A percentile compares a stretch with the other conserved stretches of the same genome.
Conservation (phyloP, 2,888 invertebrate species). For the Macroteleia sp. region DNA sequence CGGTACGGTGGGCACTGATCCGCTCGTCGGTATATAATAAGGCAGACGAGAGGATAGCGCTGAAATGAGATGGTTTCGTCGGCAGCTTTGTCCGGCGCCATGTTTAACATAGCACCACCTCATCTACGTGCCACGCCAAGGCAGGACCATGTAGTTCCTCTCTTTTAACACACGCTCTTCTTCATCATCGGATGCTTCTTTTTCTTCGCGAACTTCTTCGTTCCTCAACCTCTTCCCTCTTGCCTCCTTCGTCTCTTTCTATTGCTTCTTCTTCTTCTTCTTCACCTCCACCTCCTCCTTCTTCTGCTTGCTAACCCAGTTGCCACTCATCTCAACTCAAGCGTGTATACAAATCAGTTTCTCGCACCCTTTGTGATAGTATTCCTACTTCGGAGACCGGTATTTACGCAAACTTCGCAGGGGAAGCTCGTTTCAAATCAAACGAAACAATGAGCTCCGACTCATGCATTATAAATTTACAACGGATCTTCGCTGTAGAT, state of each 20-base stretch:
- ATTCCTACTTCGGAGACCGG: conserved; percentile 60
- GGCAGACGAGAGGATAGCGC: conserved; percentile 74
- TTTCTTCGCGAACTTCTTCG: conserved; percentile 11
- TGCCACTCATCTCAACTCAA: conserved; percentile 42
- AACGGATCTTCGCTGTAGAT: conserved; percentile 13
- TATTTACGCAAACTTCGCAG: conserved; percentile 55
- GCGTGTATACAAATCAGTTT: conserved; percentile 74
- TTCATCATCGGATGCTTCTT: conserved; percentile 37
- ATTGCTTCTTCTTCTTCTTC: conserved; percentile 15
- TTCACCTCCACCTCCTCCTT: conserved; percentile 8
- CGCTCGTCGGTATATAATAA: conserved; percentile 69
- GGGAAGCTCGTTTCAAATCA: conserved; percentile 42
- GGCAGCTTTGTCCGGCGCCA: conserved; percentile 70
- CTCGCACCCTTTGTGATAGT: conserved; percentile 68
- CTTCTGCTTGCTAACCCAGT: conserved; percentile 2
- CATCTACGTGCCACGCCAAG: conserved; percentile 74
- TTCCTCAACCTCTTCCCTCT: conserved; percentile 27
- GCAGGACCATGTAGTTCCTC: conserved; percentile 63
- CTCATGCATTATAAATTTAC: conserved; percentile 28
- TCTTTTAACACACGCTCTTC: conserved; percentile 63
- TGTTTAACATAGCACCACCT: conserved; percentile 81
- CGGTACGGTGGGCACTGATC: conserved; percentile 69
- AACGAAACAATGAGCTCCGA: conserved; percentile 45
- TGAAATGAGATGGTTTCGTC: conserved; percentile 78
- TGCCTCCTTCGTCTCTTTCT: conserved; percentile 9